Percentiles rank a stretch among this genome's conserved stretches.
phyloP scores from a whole-genome alignment of 2,888 invertebrate species.

The Ecliptopera silaceata region DNA sequence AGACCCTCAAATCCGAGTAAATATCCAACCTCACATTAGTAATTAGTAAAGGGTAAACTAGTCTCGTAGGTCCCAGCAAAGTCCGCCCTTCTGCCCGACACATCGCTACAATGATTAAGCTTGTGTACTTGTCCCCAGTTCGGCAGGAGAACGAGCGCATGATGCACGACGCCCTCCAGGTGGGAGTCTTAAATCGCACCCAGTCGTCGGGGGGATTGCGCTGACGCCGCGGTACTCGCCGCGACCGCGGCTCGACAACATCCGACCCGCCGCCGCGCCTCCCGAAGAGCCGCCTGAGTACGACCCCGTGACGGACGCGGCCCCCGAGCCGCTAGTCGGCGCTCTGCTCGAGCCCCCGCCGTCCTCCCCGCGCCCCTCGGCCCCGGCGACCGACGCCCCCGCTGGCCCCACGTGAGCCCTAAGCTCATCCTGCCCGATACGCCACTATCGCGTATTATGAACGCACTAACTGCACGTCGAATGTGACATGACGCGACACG shows the following conservation, averaged over 20 bases:
- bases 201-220: conserved; percentile 80
- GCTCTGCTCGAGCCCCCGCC: conserved; percentile 41
- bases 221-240: conserved; percentile 82
- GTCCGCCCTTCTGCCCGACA: conserved; percentile 37
- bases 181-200: conserved; percentile 81
- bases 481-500: conserved; percentile 51
- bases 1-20: conserved; percentile 16
- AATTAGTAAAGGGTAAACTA: conserved; percentile 18
- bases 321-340: conserved; percentile 41
- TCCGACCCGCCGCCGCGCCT: conserved; percentile 75
- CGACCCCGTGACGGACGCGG: conserved; percentile 43
- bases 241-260: conserved; percentile 73
- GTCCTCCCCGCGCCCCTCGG: conserved; percentile 33
- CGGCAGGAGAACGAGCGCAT: conserved; percentile 95
- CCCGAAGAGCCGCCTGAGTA: conserved; percentile 69
- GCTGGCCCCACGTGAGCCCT: conserved; percentile 54
- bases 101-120: conserved; percentile 61
- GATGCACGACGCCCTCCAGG: conserved; percentile 89
- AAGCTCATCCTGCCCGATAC: conserved; percentile 1
- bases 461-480: conserved; percentile 43
- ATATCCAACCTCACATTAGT: conserved; percentile 29
- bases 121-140: conserved; percentile 85
- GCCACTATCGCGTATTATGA: conserved; percentile 37
- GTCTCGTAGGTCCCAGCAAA: conserved; percentile 37
- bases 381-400: conserved; percentile 26